These are phyloP conservation scores for Entelurus aequoreus DNA, from an alignment of 2,113 vertebrate species.

Conservation along the genomic window DNA sequence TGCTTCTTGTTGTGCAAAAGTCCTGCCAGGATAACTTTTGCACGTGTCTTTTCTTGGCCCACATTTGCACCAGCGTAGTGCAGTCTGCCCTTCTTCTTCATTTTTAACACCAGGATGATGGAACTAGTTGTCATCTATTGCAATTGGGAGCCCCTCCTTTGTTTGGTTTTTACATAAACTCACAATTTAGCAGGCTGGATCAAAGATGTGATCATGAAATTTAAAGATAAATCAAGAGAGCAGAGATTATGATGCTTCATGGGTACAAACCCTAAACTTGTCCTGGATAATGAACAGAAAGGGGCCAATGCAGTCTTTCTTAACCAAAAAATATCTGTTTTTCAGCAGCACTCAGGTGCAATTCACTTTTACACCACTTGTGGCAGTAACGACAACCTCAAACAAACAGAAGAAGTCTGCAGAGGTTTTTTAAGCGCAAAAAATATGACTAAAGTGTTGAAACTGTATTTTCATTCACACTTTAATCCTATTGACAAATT, in stretches of 20 bases:
- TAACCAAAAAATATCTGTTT: too few relatives aligned
- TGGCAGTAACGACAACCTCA: too few relatives aligned
- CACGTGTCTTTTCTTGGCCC: slow-evolving; percentile 1
- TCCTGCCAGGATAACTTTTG: slow-evolving; percentile 4
- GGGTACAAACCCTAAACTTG: slow-evolving; percentile 23
- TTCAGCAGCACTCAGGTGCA: too few relatives aligned
- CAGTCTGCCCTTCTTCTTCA: slow-evolving; percentile 7
- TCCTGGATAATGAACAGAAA: slow-evolving; percentile 3
- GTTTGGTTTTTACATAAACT: slow-evolving; percentile 9
- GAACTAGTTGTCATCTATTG: slow-evolving; percentile 10
- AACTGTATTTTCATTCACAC: too few relatives aligned
- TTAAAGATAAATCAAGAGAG: slow-evolving; percentile 32
- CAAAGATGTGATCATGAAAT: slow-evolving; percentile 5
- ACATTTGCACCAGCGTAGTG: slow-evolving; percentile 15
- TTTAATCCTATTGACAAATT: too few relatives aligned
- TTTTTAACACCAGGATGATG: neutral
- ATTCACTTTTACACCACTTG: too few relatives aligned
- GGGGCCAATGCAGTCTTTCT: neutral
- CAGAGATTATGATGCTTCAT: slow-evolving; percentile 39
- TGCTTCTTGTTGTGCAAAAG: slow-evolving; percentile 1
- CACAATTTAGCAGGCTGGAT: slow-evolving; percentile 46
- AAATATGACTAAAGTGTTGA: too few relatives aligned
- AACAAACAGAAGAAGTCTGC: too few relatives aligned
- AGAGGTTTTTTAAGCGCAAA: too few relatives aligned
- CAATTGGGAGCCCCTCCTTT: neutral